A percentile compares a stretch with the other conserved stretches of the same genome.
These are phyloP conservation scores for Capitulum mitella DNA, from an alignment of 2,888 invertebrate species.

Conservation along the genomic window DNA sequence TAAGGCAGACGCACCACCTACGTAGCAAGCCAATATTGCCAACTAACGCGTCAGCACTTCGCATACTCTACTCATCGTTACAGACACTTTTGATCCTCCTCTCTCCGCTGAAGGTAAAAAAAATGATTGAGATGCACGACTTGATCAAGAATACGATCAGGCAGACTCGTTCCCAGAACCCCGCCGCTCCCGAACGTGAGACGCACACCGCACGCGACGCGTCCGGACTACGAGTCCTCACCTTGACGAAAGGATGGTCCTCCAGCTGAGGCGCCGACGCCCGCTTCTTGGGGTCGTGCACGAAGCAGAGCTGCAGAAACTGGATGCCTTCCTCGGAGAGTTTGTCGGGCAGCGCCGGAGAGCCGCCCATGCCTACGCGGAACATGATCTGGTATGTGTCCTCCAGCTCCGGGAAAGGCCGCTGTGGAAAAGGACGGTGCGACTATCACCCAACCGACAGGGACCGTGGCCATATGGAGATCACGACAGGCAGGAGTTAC, in stretches of 20 bases:
- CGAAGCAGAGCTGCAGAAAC: slow-evolving; percentile 69
- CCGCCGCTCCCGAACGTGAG: too few species aligned
- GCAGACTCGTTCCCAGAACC: too few species aligned
- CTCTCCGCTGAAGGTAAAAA: too few species aligned
- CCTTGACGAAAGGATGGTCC: slow-evolving; percentile 62
- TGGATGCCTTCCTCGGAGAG: slow-evolving; percentile 75
- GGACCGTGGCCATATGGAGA: too few species aligned
- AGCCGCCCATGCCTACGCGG: slow-evolving; percentile 71
- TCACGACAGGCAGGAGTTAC: background rate
- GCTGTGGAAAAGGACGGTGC: slow-evolving; percentile 49
- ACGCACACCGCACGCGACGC: too few species aligned
- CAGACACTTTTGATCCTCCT: too few species aligned
- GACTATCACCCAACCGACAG: background rate
- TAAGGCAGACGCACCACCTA: too few species aligned
- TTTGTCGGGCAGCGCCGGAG: slow-evolving; percentile 63
- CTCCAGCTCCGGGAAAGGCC: slow-evolving; percentile 87
- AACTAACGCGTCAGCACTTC: too few species aligned
- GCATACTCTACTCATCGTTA: too few species aligned
- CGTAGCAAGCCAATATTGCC: too few species aligned
- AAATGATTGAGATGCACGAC: too few species aligned
- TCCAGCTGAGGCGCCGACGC: slow-evolving; percentile 62
- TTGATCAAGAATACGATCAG: too few species aligned
- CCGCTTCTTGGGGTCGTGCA: slow-evolving; percentile 68
- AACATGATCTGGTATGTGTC: slow-evolving; percentile 94
- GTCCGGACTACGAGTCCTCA: slow-evolving; percentile 36